These are phyloP conservation scores for Tragelaphus scriptus DNA, from an alignment of 2,113 vertebrate genomes.

Conservation along the genomic window DNA sequence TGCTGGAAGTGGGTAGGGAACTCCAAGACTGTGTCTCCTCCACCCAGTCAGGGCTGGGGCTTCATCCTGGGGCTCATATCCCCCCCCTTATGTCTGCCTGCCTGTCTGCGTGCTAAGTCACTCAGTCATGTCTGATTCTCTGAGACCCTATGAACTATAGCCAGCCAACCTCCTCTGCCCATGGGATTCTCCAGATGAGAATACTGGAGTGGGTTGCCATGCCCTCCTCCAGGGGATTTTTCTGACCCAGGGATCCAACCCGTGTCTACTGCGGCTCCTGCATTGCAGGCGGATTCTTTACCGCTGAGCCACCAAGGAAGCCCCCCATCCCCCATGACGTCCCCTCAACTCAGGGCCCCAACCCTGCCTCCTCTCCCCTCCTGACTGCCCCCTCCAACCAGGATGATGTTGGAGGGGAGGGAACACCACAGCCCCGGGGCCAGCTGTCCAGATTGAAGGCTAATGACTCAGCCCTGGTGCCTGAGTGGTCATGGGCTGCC, in stretches of 20 bases:
- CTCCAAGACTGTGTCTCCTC: not conserved
- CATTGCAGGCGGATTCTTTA: not conserved
- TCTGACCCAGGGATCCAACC: not conserved
- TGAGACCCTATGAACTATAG: not conserved
- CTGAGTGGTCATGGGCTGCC: slow-evolving; percentile 37
- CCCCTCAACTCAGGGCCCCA: not conserved
- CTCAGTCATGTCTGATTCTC: not conserved
- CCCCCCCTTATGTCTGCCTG: not conserved
- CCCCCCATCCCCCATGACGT: not conserved
- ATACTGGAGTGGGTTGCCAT: not conserved
- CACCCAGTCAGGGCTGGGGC: not conserved
- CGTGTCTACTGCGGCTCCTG: not conserved
- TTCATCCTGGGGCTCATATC: not conserved
- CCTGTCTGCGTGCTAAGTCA: not conserved
- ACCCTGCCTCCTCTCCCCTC: not conserved
- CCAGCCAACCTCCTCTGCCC: not conserved
- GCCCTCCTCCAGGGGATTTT: not conserved
- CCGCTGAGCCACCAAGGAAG: not conserved
- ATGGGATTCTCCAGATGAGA: not conserved
- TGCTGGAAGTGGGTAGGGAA: not conserved
- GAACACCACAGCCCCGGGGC: not conserved
- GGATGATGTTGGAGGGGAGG: not conserved
- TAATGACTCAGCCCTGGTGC: slow-evolving; percentile 17
- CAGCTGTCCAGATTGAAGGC: slow-evolving; percentile 22
- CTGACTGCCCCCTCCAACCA: not conserved